These are phyloP conservation scores for Eupithecia exiguata DNA, from an alignment of 2,888 invertebrate species.

Conservation along the genomic window DNA sequence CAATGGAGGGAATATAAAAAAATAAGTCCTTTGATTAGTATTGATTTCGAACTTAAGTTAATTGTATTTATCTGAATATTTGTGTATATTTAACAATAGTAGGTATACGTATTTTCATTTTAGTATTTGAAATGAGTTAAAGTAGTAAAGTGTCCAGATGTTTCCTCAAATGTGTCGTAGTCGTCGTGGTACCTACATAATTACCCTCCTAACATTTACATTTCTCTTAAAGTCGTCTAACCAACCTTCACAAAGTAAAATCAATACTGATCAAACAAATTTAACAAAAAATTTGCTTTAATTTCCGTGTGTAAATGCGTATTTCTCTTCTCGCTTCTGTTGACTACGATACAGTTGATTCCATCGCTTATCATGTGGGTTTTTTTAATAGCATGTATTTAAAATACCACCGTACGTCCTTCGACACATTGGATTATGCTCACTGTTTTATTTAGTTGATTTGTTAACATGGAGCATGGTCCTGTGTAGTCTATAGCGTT, in stretches of 20 bases:
- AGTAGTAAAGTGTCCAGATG: not conserved
- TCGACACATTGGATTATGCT: slow-evolving; percentile 61
- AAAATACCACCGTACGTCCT: slow-evolving; percentile 51
- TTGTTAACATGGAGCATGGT: slow-evolving; percentile 54
- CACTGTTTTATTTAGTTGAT: slow-evolving; percentile 52
- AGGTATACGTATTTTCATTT: not conserved
- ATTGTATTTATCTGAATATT: not conserved
- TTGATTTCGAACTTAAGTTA: not conserved
- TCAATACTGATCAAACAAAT: slow-evolving; percentile 11
- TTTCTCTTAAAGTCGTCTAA: not conserved
- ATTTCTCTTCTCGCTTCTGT: slow-evolving; percentile 56
- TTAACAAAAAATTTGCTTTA: not conserved
- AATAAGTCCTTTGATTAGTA: slow-evolving; percentile 20
- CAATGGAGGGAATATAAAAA: slow-evolving; percentile 8
- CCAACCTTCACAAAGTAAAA: not conserved
- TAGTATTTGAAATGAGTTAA: not conserved
- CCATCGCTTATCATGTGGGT: slow-evolving; percentile 82
- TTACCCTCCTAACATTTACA: not conserved
- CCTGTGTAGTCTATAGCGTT: slow-evolving; percentile 47
- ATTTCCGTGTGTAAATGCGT: slow-evolving; percentile 50
- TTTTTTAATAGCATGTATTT: slow-evolving; percentile 81
- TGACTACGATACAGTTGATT: slow-evolving; percentile 55
- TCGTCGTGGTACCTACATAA: not conserved
- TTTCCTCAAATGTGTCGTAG: not conserved
- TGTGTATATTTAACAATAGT: not conserved